These are phyloP conservation scores for Anas platyrhynchos DNA, from an alignment of 2,113 vertebrate species.

Conservation along the genomic window DNA sequence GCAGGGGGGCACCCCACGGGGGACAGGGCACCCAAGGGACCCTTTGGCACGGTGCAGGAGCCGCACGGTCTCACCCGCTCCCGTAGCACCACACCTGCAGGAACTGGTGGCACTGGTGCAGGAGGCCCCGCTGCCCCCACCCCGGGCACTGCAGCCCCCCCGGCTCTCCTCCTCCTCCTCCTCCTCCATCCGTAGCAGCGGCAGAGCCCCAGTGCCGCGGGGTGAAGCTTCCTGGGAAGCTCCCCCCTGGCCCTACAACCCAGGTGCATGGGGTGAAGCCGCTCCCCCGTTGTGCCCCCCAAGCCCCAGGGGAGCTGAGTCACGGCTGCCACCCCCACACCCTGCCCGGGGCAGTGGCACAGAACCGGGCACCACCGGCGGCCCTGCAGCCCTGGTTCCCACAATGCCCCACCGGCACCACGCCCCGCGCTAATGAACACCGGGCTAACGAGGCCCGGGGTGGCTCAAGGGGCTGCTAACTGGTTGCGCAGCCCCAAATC, in stretches of 20 bases:
- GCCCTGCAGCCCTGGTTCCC: neutral
- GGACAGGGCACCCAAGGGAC: too few species aligned
- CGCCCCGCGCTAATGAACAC: neutral
- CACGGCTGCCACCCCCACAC: neutral
- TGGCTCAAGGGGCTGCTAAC: constrained; percentile 42
- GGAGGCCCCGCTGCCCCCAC: neutral
- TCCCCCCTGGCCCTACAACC: too few species aligned
- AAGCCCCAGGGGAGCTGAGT: rapidly evolving
- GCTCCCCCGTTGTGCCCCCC: neutral
- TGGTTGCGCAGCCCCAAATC: constrained; percentile 43
- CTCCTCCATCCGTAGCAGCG: neutral
- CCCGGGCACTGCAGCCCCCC: neutral
- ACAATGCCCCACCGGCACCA: neutral
- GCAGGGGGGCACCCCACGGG: neutral
- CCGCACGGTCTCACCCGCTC: neutral
- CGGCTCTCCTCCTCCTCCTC: neutral
- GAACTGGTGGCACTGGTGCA: neutral
- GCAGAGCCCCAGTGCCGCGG: neutral
- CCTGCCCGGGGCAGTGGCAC: neutral
- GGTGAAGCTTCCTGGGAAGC: neutral
- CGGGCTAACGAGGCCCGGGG: neutral
- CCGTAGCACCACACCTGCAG: neutral
- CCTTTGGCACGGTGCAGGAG: neutral
- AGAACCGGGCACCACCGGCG: neutral
- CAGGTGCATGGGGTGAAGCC: neutral